Evolutionary conservation across 1,140 invertebrate genomes (phyloP).

Genomic region (Drosophila micromelanica): DNA sequence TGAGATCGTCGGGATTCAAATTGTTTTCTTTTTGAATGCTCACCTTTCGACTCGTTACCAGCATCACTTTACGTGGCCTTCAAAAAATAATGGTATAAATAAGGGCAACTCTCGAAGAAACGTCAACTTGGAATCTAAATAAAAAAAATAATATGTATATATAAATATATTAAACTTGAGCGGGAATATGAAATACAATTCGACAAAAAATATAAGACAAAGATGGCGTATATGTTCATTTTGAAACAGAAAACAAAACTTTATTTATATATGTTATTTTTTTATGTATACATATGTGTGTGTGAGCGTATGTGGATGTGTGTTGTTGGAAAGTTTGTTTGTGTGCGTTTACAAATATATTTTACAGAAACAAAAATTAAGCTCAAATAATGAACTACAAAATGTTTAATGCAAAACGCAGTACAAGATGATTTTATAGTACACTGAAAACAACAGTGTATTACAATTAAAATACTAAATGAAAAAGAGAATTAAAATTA

Average conservation of each 20-base stretch:
- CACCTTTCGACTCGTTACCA: constrained; percentile 45
- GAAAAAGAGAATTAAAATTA: constrained; percentile 32
- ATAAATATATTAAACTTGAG: too few species aligned
- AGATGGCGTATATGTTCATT: constrained; percentile 51
- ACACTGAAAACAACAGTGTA: constrained; percentile 43
- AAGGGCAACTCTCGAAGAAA: constrained; percentile 36
- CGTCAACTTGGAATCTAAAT: constrained; percentile 53
- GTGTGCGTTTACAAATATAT: constrained; percentile 33
- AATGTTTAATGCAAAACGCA: constrained; percentile 37
- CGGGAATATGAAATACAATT: constrained; percentile 8
- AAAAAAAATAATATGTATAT: not conserved
- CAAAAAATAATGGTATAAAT: constrained; percentile 11
- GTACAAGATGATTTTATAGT: constrained; percentile 25
- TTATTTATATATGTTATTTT: constrained; percentile 68
- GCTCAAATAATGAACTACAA: constrained; percentile 51
- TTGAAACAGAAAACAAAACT: constrained; percentile 81
- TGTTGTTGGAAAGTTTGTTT: constrained; percentile 23
- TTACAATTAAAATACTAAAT: constrained; percentile 41
- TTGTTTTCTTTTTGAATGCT: not conserved
- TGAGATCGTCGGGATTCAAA: not conserved
- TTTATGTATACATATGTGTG: constrained; percentile 18
- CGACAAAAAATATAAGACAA: constrained; percentile 4
- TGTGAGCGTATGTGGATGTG: constrained; percentile 6
- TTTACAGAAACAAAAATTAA: constrained; percentile 66
- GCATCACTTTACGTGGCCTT: constrained; percentile 30